A percentile compares a stretch with the other conserved stretches of the same genome.
phyloP scores from a whole-genome alignment of 2,113 vertebrate species.

The Mohoua ochrocephala region DNA sequence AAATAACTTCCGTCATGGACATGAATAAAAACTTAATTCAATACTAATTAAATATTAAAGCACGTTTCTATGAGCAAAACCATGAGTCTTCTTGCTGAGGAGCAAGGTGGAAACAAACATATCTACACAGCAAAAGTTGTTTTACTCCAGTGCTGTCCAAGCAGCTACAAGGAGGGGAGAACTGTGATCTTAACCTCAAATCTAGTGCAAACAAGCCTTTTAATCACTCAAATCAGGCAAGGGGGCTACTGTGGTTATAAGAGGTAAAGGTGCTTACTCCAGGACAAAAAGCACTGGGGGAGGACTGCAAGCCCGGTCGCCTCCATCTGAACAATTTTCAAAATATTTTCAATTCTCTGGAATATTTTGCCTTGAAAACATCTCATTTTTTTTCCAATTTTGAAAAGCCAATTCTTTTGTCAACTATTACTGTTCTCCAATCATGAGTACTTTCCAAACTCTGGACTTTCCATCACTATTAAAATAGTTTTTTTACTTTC shows the following conservation, averaged over 20 bases:
- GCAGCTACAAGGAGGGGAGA: background rate
- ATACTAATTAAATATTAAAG: background rate
- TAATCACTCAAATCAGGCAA: background rate
- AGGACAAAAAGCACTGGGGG: background rate
- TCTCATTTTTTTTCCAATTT: background rate
- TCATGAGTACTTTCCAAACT: background rate
- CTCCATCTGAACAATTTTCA: background rate
- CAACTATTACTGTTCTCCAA: background rate
- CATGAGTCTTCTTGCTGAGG: background rate
- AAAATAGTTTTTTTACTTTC: background rate
- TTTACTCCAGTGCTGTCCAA: background rate
- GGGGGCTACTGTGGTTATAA: background rate
- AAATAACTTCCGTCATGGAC: background rate
- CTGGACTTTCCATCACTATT: background rate
- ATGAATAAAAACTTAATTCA: background rate
- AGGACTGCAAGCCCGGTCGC: background rate
- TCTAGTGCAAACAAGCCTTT: background rate
- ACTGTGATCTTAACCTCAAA: background rate
- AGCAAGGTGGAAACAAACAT: background rate
- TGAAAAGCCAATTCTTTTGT: background rate
- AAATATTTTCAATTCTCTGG: background rate
- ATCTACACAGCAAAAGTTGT: background rate
- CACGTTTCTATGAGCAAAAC: background rate
- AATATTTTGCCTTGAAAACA: background rate
- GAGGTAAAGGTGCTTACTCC: background rate